These are phyloP conservation scores for Hydrocynus forskahlii DNA, from an alignment of 2,797 vertebrate genomes.

Conservation along the genomic window DNA sequence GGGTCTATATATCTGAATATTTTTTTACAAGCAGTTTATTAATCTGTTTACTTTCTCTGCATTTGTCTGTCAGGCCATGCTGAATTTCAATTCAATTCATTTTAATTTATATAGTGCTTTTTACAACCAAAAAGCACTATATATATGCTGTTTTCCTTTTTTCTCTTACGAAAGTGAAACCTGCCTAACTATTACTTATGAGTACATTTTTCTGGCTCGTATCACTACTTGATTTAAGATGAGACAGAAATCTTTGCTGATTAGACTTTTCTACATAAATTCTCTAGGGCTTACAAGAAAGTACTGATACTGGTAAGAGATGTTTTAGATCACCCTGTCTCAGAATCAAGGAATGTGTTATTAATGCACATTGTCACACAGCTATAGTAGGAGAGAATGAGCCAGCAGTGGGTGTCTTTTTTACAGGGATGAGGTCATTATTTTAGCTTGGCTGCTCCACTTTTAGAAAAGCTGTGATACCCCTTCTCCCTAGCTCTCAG, in stretches of 20 bases:
- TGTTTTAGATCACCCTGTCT: slow-evolving; percentile 1
- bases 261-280: neutral
- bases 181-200: too few relatives aligned
- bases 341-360: slow-evolving; percentile 20
- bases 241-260: neutral
- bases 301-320: neutral
- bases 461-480: slow-evolving; percentile 14
- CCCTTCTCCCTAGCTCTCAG: too few relatives aligned
- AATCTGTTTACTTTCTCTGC: too few relatives aligned
- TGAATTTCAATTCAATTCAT: too few relatives aligned
- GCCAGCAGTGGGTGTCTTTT: neutral
- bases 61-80: too few relatives aligned
- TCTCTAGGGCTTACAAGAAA: neutral
- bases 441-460: slow-evolving; percentile 48
- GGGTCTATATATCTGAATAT: too few relatives aligned
- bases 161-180: neutral
- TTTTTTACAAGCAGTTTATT: too few relatives aligned
- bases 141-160: slow-evolving; percentile 19
- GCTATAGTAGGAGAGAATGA: slow-evolving; percentile 7
- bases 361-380: slow-evolving; percentile 35
- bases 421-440: slow-evolving; percentile 32
- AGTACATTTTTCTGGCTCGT: slow-evolving; percentile 41
- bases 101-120: too few relatives aligned
- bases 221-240: neutral
- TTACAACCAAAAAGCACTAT: too few relatives aligned